Percentiles rank a stretch among this genome's conserved stretches.
Conservation (phyloP, 2,797 vertebrate genomes). For the Argya squamiceps region DNA sequence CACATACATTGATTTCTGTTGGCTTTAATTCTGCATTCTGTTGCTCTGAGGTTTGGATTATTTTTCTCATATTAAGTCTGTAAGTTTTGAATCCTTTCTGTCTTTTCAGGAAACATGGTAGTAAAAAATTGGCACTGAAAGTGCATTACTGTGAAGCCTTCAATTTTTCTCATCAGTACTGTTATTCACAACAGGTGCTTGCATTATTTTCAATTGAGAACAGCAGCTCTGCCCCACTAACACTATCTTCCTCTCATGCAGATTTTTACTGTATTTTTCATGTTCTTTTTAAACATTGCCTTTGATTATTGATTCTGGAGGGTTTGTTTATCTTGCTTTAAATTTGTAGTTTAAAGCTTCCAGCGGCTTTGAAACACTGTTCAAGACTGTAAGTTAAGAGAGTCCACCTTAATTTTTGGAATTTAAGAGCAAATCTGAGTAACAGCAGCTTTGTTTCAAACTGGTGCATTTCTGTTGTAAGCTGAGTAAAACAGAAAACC, state of each 20-base stretch:
- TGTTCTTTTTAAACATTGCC: not conserved
- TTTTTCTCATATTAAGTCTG: not conserved
- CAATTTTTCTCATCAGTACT: not conserved
- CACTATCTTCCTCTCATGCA: not conserved
- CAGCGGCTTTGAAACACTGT: not conserved
- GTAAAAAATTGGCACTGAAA: conserved; percentile 11
- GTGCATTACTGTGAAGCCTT: conserved; percentile 52
- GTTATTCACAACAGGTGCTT: not conserved
- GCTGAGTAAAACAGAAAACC: not conserved
- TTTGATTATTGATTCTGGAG: not conserved
- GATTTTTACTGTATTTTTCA: not conserved
- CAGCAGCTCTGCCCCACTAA: not conserved
- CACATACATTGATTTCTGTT: not conserved
- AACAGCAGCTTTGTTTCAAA: not conserved
- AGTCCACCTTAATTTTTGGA: not conserved
- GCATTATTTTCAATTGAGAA: not conserved
- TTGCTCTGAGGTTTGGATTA: not conserved
- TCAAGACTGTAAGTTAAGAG: not conserved
- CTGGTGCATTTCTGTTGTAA: not conserved
- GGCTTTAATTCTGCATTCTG: not conserved
- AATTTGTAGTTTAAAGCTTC: not conserved
- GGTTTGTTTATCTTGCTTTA: not conserved
- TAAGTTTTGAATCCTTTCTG: not conserved
- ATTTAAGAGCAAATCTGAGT: not conserved
- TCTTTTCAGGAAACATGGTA: not conserved